Evolutionary conservation across 2,113 vertebrate species (phyloP), one percentile per base, ranked within the genome.

Genomic region (Varanus salvator): DNA sequence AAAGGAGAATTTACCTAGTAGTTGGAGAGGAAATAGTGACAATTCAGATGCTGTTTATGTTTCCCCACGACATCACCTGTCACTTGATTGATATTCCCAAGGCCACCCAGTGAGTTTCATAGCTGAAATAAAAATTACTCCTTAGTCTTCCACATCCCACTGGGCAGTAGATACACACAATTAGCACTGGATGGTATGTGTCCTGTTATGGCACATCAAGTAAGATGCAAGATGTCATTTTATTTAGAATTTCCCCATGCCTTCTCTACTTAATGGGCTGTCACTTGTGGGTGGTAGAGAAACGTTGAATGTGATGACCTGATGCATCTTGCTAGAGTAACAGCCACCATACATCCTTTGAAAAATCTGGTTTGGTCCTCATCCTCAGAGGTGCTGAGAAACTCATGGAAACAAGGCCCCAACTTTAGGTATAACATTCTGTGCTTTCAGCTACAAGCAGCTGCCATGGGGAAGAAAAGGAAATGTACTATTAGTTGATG

Each of bases 131-230:
- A 29, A 34, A 80, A 44, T 68, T 80, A 68, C 69, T 52, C 64
- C 64, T 25, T 17, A 80, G 27, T 14, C 25, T 80, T 69, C 44
- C 29, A 19, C 11, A 27, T 80, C 29, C 66, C 60, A 52, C 64
- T 80, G 34, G 38, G 48, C 64, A 23, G 17, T 12, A 11, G 31
- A 60, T 64, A 21, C 38, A 60, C 52, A 60, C n/a, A 64, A 87
- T 87, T 77, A 77, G 54, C 8, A 34, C 23, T 80, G 76, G 75
- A 50, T 69, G 60, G 64, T 29, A 76, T 34, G 44, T 31, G 54
- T 64, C 54, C 31, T 76, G 54, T 57, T 77, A 87, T 64, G 74
- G 85, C 77, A 76, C 74, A 87, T 77, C 75, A 34, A 48, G 75
- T 44, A 64, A 77, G 75, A 64, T 87, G 38, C 15, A 76, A 17